Evolutionary conservation across 2,113 vertebrate genomes (phyloP), one percentile per base, ranked within the genome.

Genomic region (Melanerpes aurifrons): DNA sequence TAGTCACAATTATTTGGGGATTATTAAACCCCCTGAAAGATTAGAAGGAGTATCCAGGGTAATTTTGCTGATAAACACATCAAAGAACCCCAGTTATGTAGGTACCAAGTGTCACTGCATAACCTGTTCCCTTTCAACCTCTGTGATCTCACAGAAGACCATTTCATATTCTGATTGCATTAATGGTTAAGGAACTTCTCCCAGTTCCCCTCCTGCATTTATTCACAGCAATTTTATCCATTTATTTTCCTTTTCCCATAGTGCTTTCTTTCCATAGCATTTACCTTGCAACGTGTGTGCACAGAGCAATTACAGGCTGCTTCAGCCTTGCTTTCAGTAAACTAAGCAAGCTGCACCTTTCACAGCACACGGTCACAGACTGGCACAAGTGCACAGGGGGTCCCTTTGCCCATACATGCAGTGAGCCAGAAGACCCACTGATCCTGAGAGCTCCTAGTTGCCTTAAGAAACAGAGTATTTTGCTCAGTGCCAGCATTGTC

Each of bases 91-190:
- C 15, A 35, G 83, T 58, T 31, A 53, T 47, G 47, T 54, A 57
- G 45, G 24, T 45, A 87, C 15, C 9, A 16, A 40, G 12, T 72
- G 20, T 28, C 20, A 67, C 31, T 29, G 31, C 21, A 67, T 47
- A 67, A 86, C 54, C 15, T 82, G n/a, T 48, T 87, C 72, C n/a
- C 48, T 68, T 87, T 68, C 53, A 87, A 84, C 54, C n/a, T 72
- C 69, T 21, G 3, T 29, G 32, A 18, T 68, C 16, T 40, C 59
- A 84, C 31, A 80, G 68, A 67, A 71, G 70, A 40, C 17, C 53
- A 13, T 56, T 74, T 74, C 45, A n/a, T 26, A 62, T 24, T 62
- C 31, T 22, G 28, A 59, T 64, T 69, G 21, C 32, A 72, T 3
- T 58, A 73, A 69, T 21, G 12, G 15, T 70, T 78, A 69, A 78